Conservation (phyloP, 2,888 invertebrate genomes). For the Crocallis elinguaria region DNA sequence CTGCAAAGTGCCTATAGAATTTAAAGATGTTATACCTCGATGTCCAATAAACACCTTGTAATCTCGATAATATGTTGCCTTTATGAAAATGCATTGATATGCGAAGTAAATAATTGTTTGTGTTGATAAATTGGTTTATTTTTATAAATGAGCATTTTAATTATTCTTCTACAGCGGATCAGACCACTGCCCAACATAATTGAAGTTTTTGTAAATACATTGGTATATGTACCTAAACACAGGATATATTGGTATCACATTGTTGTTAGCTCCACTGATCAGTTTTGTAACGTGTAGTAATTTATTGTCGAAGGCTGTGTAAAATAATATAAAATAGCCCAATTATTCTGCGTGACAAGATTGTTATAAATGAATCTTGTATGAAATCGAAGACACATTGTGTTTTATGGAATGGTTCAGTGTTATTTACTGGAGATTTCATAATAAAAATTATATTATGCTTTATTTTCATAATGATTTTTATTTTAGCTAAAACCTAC, state of each 20-base stretch:
- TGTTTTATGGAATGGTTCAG: slow-evolving; percentile 82
- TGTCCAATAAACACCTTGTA: slow-evolving; percentile 20
- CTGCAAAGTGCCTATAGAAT: slow-evolving; percentile 32
- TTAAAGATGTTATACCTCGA: slow-evolving; percentile 16
- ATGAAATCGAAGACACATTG: slow-evolving; percentile 73
- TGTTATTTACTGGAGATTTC: slow-evolving; percentile 83
- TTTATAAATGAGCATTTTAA: slow-evolving; percentile 28
- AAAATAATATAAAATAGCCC: slow-evolving; percentile 75
- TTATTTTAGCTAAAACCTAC: slow-evolving; percentile 58
- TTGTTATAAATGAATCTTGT: slow-evolving; percentile 74
- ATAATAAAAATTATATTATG: slow-evolving; percentile 84
- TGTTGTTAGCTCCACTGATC: slow-evolving; percentile 79
- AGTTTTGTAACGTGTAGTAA: slow-evolving; percentile 82
- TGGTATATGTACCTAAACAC: slow-evolving; percentile 54
- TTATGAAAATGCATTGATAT: slow-evolving; percentile 17
- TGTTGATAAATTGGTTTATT: slow-evolving; percentile 32
- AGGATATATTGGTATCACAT: slow-evolving; percentile 65
- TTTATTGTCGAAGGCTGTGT: slow-evolving; percentile 84
- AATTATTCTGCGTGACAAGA: slow-evolving; percentile 67
- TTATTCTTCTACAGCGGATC: slow-evolving; percentile 15
- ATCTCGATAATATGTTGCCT: slow-evolving; percentile 15
- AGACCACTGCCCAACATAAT: slow-evolving; percentile 67
- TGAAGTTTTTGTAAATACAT: slow-evolving; percentile 79
- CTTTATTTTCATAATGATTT: slow-evolving; percentile 79
- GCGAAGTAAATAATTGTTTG: slow-evolving; percentile 29